Conservation (phyloP, 1,140 invertebrate species). For the Listronotus oregonensis region DNA sequence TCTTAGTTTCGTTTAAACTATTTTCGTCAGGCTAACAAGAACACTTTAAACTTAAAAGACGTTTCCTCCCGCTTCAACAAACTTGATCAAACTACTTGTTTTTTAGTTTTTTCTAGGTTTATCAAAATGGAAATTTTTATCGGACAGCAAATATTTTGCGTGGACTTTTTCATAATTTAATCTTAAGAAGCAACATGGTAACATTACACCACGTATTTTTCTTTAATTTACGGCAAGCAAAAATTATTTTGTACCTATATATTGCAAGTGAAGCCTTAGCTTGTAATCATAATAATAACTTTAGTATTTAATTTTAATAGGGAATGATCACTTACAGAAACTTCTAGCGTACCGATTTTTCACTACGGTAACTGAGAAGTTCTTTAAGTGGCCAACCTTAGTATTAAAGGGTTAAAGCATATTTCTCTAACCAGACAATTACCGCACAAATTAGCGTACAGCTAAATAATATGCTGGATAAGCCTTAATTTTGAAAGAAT, state of each 20-base stretch:
- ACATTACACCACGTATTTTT: neutral
- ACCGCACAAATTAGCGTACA: no score
- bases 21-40: no score
- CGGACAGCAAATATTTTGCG: slow-evolving; percentile 24
- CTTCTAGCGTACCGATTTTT: neutral
- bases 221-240: slow-evolving; percentile 16
- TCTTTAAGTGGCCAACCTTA: no score
- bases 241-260: slow-evolving; percentile 13
- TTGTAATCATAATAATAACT: slow-evolving; percentile 1
- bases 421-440: no score
- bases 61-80: no score
- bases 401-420: no score
- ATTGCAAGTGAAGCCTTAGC: slow-evolving; percentile 14
- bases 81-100: no score
- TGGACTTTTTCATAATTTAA: slow-evolving; percentile 13
- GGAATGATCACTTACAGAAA: neutral
- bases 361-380: neutral
- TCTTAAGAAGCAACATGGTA: slow-evolving; percentile 2
- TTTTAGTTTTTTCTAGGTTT: neutral
- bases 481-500: no score
- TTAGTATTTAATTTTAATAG: neutral
- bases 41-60: no score
- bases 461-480: no score
- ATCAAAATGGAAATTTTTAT: slow-evolving; percentile 24
- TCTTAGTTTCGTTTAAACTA: no score